Conservation (phyloP, 2,888 invertebrate species). For the Coenonympha glycerion region DNA sequence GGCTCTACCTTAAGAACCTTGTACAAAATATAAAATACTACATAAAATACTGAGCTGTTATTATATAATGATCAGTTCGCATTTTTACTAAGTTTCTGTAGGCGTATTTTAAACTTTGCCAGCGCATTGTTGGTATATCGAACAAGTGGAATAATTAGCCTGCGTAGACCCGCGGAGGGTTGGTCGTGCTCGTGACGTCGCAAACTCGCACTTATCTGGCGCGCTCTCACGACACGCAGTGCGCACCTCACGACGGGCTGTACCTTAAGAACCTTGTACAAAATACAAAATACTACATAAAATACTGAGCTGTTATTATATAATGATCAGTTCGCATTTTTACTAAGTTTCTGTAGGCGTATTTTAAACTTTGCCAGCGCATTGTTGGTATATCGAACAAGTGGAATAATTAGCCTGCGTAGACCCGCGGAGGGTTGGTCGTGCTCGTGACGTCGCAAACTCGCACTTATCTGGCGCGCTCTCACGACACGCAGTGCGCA, state of each 20-base stretch:
- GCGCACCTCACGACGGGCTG: slow-evolving; percentile 57
- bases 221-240: slow-evolving; percentile 69
- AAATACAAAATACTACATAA: no score
- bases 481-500: slow-evolving; percentile 66
- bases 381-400: slow-evolving; percentile 33
- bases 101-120: slow-evolving; percentile 12
- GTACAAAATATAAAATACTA: slow-evolving; percentile 15
- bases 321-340: no score
- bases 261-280: slow-evolving; percentile 42
- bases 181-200: slow-evolving; percentile 51
- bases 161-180: slow-evolving; percentile 34
- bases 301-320: no score
- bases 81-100: no score
- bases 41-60: no score
- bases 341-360: neutral
- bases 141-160: slow-evolving; percentile 37
- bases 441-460: slow-evolving; percentile 63
- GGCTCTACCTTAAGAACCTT: slow-evolving; percentile 50
- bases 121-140: slow-evolving; percentile 24
- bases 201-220: slow-evolving; percentile 71
- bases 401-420: slow-evolving; percentile 34
- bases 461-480: slow-evolving; percentile 67
- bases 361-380: slow-evolving; percentile 14
- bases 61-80: no score
- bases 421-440: slow-evolving; percentile 34